Conservation (phyloP, 1,140 invertebrate species). For the Drosophila sp. region DNA sequence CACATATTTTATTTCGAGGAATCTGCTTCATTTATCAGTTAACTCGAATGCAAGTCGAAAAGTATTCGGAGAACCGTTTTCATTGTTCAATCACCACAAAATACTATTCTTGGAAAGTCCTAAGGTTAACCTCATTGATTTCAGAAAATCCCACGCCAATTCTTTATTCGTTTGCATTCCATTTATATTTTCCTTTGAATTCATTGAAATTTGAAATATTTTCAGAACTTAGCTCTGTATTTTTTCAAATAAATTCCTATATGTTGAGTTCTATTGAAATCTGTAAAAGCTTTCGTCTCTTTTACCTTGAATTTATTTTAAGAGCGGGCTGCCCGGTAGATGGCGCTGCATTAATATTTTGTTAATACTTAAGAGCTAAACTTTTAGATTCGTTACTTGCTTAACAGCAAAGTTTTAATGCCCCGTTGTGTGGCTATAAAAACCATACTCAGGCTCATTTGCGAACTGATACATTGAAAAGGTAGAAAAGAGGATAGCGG, state of each 20-base stretch:
- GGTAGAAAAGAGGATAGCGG: background rate
- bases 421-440: constrained; percentile 33
- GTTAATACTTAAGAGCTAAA: constrained; percentile 30
- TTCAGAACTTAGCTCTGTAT: no score
- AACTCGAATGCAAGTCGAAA: no score
- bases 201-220: no score
- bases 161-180: no score
- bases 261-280: background rate
- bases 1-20: no score
- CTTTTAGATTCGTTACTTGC: constrained; percentile 31
- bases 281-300: background rate
- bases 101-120: no score
- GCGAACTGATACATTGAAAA: constrained; percentile 47
- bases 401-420: constrained; percentile 41
- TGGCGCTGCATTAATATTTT: constrained; percentile 10
- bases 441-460: constrained; percentile 24
- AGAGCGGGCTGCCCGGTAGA: background rate
- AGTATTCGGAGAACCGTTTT: no score
- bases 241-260: background rate
- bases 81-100: no score
- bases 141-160: no score
- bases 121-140: no score
- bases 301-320: background rate
- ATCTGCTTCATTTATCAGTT: no score
- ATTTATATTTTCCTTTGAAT: no score